Evolutionary conservation across 1,140 invertebrate species (phyloP).

Genomic region (Brachionus angularis): DNA sequence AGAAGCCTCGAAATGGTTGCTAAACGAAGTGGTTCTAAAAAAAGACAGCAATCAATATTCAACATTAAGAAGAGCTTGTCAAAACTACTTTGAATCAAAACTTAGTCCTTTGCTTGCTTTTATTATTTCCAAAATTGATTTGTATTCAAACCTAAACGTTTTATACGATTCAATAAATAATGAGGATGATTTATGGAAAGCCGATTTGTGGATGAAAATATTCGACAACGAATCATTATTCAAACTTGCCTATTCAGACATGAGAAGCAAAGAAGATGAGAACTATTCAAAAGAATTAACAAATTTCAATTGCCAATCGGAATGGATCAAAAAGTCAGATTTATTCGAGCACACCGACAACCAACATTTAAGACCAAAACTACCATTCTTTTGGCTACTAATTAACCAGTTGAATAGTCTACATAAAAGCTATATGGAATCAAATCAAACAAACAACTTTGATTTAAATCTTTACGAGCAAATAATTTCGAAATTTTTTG

Average conservation of each 20-base stretch:
- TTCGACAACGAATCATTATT: slow-evolving; percentile 5
- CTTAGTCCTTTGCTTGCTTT: slow-evolving; percentile 7
- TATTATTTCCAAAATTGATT: slow-evolving; percentile 7
- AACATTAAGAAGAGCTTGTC: neutral
- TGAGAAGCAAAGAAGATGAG: neutral
- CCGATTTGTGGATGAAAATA: slow-evolving; percentile 1
- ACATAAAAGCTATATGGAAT: neutral
- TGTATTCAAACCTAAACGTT: slow-evolving; percentile 13
- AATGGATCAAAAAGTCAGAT: slow-evolving; percentile 1
- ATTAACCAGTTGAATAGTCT: slow-evolving; percentile 10
- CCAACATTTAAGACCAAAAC: neutral
- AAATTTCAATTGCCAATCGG: slow-evolving; percentile 14
- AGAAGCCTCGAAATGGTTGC: neutral
- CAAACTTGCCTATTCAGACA: slow-evolving; percentile 6
- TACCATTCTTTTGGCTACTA: slow-evolving; percentile 39
- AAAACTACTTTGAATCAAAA: neutral
- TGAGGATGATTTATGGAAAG: neutral
- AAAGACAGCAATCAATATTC: neutral
- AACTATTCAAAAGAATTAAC: neutral
- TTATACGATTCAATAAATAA: neutral
- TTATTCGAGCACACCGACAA: neutral
- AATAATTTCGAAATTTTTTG: neutral
- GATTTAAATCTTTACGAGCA: too few species aligned
- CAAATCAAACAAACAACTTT: too few species aligned
- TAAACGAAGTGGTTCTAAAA: neutral